Base-by-base conservation (phyloP, 2,797 vertebrate genomes). In the Pogonophryne albipinna region DNA sequence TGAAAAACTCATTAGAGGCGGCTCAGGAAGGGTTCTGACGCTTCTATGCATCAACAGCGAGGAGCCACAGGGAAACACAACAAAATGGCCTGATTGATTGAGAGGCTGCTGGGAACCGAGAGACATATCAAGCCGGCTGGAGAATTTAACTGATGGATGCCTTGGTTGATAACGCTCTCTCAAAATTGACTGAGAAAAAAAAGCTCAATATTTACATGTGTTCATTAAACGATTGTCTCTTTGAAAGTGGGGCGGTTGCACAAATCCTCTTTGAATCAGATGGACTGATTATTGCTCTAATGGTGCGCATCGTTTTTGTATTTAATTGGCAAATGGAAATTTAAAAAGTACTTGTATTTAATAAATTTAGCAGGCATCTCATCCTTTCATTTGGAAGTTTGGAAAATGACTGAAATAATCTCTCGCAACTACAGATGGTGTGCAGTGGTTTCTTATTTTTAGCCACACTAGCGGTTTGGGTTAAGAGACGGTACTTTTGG, bases 1-100 rank as follows among this genome's bases (percentile, higher is more conserved):
- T 92, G 84, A 89, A 89, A 91, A 91, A 87, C 52, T 89, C 82
- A 92, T 93, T 91, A 91, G 84, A 79, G 88, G 77, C 64, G 34
- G 76, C 82, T 79, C 78, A 46, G 80, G 83, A 89, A 81, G 84
- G 69, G 71, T 82, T 86, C 76, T 84, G 85, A 89, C 68, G 58
- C 69, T 78, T 81, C 70, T 81, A 58, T 83, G 84, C 80, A 75
- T 84, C 76, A 78, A 67, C 84, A 80, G 81, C 78, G 79, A 31
- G 19, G 63, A 85, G 86, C 89, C 90, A 89, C 84, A 31, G 89
- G 89, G 86, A 88, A 84, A 74, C 79, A 80, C 81, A 83, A 85
- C 73, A 89, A 89, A 91, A 87, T 63, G 71, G 86, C 80, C 87
- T 79, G 87, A 90, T 89, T 92, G 91, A 92, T 87, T 85, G 82